A percentile compares a stretch with the other conserved stretches of the same genome.
phyloP scores from a whole-genome alignment of 2,888 invertebrate genomes.

The Paralinhomoeus sp. region DNA sequence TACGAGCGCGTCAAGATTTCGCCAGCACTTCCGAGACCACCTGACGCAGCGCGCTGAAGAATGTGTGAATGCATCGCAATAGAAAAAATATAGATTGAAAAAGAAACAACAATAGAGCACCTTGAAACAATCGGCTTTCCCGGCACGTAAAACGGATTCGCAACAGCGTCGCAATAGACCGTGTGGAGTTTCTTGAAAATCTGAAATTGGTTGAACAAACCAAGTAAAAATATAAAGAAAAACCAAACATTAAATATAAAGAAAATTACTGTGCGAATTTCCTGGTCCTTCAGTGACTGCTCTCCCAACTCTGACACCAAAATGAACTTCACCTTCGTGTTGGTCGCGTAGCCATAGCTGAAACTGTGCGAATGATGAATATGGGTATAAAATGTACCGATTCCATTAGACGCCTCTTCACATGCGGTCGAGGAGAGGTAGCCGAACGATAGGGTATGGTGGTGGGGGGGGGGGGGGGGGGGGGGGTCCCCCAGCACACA shows the following conservation, averaged over 20 bases:
- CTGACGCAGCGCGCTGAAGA: no score
- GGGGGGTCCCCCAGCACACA: no score
- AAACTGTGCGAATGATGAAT: neutral
- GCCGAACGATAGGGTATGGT: no score
- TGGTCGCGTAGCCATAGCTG: constrained; percentile 68
- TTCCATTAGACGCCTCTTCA: no score
- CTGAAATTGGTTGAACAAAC: constrained; percentile 27
- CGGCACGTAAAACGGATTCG: constrained; percentile 83
- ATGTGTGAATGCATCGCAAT: no score
- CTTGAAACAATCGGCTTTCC: constrained; percentile 38
- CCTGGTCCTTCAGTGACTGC: constrained; percentile 2
- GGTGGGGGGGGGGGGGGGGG: no score
- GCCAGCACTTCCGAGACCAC: no score
- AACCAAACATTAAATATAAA: neutral
- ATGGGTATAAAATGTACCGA: neutral
- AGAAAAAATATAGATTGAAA: no score
- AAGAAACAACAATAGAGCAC: no score
- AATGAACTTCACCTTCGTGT: constrained; percentile 56
- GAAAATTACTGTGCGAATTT: constrained; percentile 7
- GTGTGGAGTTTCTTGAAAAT: constrained; percentile 68
- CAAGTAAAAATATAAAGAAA: neutral
- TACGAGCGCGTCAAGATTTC: no score
- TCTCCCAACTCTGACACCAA: neutral
- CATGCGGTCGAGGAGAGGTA: no score
- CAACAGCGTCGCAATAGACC: constrained; percentile 71